A percentile compares a stretch with the other conserved stretches of the same genome.
These are phyloP conservation scores for Fulica atra DNA, from an alignment of 2,113 vertebrate species.

Conservation along the genomic window DNA sequence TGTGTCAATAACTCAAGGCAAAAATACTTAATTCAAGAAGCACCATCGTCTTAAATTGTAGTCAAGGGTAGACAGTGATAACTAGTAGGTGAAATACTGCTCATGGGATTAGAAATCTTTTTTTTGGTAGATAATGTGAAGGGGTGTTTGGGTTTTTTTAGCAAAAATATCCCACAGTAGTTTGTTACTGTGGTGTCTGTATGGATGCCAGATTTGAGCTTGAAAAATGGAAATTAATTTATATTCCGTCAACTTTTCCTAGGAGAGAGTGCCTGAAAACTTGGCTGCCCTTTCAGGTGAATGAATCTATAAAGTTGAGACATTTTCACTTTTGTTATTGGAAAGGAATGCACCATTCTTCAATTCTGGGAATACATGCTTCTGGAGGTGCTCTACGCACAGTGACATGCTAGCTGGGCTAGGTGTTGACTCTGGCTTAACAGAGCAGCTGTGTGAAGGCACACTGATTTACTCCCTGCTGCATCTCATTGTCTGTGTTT, in stretches of 20 bases:
- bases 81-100: background rate
- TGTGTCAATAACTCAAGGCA: conserved; percentile 74
- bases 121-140: background rate
- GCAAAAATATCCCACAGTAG: background rate
- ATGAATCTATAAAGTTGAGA: background rate
- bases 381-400: background rate
- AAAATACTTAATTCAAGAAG: conserved; percentile 62
- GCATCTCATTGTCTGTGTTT: too few species aligned
- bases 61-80: background rate
- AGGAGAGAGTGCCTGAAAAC: background rate
- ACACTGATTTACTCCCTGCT: rapidly evolving
- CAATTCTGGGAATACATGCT: background rate
- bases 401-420: rapidly evolving
- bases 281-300: background rate
- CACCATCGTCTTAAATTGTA: conserved; percentile 42
- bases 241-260: background rate
- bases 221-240: background rate
- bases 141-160: background rate
- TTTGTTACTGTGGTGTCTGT: background rate
- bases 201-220: background rate
- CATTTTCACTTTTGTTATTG: background rate
- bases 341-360: background rate
- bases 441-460: background rate
- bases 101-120: background rate
- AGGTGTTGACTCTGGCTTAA: rapidly evolving